Conservation (phyloP, 2,113 vertebrate species). For the Centropus unirufus region DNA sequence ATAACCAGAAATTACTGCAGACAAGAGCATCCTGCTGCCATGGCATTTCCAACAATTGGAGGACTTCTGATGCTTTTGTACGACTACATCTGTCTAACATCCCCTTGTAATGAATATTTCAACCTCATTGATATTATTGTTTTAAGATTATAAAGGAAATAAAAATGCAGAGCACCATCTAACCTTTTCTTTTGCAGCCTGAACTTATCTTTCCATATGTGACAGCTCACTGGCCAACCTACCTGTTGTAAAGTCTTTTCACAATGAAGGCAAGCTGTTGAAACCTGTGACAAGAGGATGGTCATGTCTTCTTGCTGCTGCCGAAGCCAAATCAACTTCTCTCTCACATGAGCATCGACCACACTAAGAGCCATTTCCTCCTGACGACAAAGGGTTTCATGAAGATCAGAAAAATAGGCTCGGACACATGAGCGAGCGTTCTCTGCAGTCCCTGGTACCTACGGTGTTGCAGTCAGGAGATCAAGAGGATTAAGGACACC, state of each 20-base stretch:
- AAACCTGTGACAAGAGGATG: slow-evolving; percentile 95
- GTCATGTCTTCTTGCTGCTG: slow-evolving; percentile 99
- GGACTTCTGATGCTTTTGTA: neutral
- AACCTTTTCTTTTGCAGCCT: neutral
- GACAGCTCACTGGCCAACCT: neutral
- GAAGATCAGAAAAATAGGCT: slow-evolving; percentile 96
- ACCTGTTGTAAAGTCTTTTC: slow-evolving; percentile 99
- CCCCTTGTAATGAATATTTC: neutral
- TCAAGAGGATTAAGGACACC: neutral
- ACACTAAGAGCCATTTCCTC: slow-evolving; percentile 99
- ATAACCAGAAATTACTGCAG: neutral
- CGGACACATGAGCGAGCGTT: slow-evolving; percentile 96
- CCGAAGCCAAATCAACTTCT: slow-evolving; percentile 95
- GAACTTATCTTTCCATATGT: neutral
- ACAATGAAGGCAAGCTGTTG: slow-evolving; percentile 96
- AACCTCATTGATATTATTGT: neutral
- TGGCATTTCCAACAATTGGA: neutral
- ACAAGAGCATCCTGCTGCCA: neutral
- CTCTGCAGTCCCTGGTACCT: slow-evolving; percentile 96
- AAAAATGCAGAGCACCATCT: neutral
- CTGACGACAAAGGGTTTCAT: slow-evolving; percentile 96
- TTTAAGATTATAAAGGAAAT: neutral
- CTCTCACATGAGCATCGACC: slow-evolving; percentile 95
- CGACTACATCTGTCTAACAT: neutral
- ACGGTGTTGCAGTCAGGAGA: neutral